These are phyloP conservation scores for Cynoglossus semilaevis DNA, from an alignment of 2,113 vertebrate species.

Conservation along the genomic window DNA sequence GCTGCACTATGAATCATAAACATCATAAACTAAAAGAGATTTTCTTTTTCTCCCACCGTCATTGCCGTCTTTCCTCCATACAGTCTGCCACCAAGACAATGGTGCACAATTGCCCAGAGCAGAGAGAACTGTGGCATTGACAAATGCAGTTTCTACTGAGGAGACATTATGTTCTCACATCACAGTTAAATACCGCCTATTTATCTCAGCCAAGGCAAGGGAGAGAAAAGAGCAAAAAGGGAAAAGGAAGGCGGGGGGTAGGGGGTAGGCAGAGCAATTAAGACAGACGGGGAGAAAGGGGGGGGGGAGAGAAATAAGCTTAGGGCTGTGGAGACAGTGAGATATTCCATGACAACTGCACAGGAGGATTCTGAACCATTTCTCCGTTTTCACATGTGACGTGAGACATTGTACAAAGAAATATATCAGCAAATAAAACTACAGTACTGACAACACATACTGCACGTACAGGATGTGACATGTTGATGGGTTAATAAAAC, in stretches of 20 bases:
- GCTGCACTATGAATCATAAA: constrained; percentile 64
- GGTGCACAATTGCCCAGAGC: constrained; percentile 66
- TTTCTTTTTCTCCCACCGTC: constrained; percentile 39
- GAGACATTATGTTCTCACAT: constrained; percentile 71
- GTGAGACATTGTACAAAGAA: constrained; percentile 12
- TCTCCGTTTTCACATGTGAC: constrained; percentile 32
- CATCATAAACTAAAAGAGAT: constrained; percentile 52
- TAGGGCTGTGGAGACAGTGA: constrained; percentile 52
- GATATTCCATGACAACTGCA: constrained; percentile 66
- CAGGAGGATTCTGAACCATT: constrained; percentile 50
- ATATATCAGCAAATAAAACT: too few species aligned
- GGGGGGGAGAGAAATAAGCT: constrained; percentile 30
- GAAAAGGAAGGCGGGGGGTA: constrained; percentile 9
- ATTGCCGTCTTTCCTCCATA: constrained; percentile 61
- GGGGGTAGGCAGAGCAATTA: constrained; percentile 46
- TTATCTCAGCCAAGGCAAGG: constrained; percentile 65
- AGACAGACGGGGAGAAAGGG: constrained; percentile 31
- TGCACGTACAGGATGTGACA: too few species aligned
- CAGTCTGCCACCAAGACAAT: constrained; percentile 71
- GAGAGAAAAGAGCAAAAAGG: constrained; percentile 27
- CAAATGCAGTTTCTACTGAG: constrained; percentile 73
- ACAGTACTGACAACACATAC: too few species aligned
- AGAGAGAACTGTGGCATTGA: constrained; percentile 71
- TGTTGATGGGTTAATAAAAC: too few species aligned
- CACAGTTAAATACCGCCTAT: constrained; percentile 72